phyloP scores from a whole-genome alignment of 2,888 invertebrate species.

The Drosophila multiciliata region DNA sequence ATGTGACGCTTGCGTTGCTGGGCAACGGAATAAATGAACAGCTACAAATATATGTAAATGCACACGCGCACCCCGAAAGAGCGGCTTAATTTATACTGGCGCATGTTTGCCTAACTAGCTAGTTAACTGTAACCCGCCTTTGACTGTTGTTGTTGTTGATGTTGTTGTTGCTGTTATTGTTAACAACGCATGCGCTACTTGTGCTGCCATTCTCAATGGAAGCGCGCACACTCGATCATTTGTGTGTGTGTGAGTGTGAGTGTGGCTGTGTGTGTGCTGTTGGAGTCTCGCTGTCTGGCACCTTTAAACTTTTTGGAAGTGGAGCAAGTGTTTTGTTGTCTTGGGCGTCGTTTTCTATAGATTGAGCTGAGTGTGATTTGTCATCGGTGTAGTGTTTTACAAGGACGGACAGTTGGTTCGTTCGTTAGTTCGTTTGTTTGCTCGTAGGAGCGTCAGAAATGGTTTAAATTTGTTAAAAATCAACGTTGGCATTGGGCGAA shows the following conservation, averaged over 20 bases:
- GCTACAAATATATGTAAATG: conserved; percentile 22
- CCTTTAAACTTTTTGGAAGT: conserved; percentile 62
- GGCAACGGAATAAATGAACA: conserved; percentile 15
- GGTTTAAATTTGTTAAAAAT: neutral
- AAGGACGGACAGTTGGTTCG: conserved; percentile 11
- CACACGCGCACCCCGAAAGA: conserved; percentile 34
- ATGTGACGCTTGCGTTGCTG: conserved; percentile 59
- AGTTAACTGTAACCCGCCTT: conserved; percentile 55
- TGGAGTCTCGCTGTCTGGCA: conserved; percentile 73
- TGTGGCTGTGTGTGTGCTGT: conserved; percentile 23
- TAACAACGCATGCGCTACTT: conserved; percentile 62
- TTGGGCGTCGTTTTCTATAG: conserved; percentile 12
- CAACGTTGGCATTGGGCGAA: neutral
- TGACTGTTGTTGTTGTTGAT: conserved; percentile 5
- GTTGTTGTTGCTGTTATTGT: conserved; percentile 12
- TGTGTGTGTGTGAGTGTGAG: neutral
- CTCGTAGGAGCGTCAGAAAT: neutral
- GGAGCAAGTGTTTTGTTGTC: conserved; percentile 66
- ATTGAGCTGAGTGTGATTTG: conserved; percentile 11
- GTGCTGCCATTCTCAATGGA: conserved; percentile 20
- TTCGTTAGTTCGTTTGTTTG: neutral
- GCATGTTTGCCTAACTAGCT: conserved; percentile 61
- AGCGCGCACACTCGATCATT: conserved; percentile 12
- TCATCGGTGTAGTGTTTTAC: conserved; percentile 5
- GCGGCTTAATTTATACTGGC: conserved; percentile 49